Base-by-base conservation (phyloP, 2,888 invertebrate species). In the Caenorhabditis sp. region DNA sequence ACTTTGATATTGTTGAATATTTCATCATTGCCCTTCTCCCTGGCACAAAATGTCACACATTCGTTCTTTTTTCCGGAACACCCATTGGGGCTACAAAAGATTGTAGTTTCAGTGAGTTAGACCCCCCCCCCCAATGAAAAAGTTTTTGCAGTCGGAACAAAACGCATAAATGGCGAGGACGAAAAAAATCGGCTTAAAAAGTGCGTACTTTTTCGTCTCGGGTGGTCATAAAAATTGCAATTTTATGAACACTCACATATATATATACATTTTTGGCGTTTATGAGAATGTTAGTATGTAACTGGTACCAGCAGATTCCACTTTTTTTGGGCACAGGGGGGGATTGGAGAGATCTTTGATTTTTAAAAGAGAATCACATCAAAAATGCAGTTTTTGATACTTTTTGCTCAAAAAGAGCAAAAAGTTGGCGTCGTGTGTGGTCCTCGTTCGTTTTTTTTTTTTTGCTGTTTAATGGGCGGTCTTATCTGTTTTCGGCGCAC, bases 121-220 rank as follows among this genome's bases (percentile, higher is more conserved):
- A n/a, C n/a, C n/a, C n/a, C n/a, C n/a, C n/a, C n/a, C n/a, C n/a
- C n/a, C 14, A 43, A 14, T 17, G 17, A 43, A 14, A 43, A 17
- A 43, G 14, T 43, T 23, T 25, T 25, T 23, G 54, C 8, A 25
- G 21, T 12, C 14, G 3, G 12, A 26, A 3, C 26, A 26, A 23
- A 23, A 21, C 14, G 54, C 21, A 23, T 25, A 23, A 54, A n/a
- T n/a, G 10, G 3, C 1, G 26, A 25, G 26, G 17, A 26, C 25
- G 27, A n/a, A 57, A 57, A 26, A 23, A 26, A 26, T 27, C 26
- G 26, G 57, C 26, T n/a, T 26, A 57, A 57, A 57, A 57, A 57
- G 57, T 54, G 54, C 23, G 54, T 26, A 31, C 31, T 31, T 31
- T 31, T 31, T 31, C 17, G 43, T 43, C 43, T 43, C 43, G 43